Percentiles rank a stretch among this genome's conserved stretches.
Evolutionary conservation across 1,140 invertebrate species (phyloP).

Genomic region (Phymorhynchus buccinoides): DNA sequence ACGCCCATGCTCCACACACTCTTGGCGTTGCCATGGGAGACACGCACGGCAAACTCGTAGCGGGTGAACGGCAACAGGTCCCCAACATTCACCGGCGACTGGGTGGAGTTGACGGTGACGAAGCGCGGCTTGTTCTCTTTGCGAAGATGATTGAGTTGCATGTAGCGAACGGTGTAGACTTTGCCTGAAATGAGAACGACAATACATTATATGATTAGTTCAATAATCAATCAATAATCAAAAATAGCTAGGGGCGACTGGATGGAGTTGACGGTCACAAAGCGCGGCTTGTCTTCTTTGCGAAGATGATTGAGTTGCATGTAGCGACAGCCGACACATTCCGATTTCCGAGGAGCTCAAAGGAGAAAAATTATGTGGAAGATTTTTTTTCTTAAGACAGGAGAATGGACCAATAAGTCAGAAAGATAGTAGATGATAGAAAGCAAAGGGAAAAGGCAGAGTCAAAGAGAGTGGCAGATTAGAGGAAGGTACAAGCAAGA

Average conservation of each 20-base stretch:
- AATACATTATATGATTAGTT: not conserved
- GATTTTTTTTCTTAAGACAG: no score
- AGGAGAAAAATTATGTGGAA: no score
- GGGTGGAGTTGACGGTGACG: slow-evolving; percentile 10
- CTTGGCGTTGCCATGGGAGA: slow-evolving; percentile 20
- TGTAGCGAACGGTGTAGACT: slow-evolving; percentile 39
- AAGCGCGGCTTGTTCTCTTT: slow-evolving; percentile 27
- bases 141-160: slow-evolving; percentile 39
- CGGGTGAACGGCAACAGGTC: slow-evolving; percentile 34
- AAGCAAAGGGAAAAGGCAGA: no score
- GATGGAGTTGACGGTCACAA: slow-evolving; percentile 21
- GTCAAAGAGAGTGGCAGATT: no score
- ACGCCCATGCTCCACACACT: slow-evolving; percentile 41
- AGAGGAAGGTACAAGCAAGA: no score
- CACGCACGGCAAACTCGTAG: slow-evolving; percentile 43
- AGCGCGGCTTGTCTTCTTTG: slow-evolving; percentile 23
- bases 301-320: slow-evolving; percentile 39
- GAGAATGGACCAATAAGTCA: no score
- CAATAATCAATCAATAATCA: no score
- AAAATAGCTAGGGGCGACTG: not conserved
- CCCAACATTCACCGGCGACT: not conserved
- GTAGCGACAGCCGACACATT: slow-evolving; percentile 14
- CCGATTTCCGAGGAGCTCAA: no score
- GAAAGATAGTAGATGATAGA: no score
- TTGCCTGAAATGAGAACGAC: not conserved